Conservation (phyloP, 2,797 vertebrate genomes). For the Enteromius unitaeniatus region DNA sequence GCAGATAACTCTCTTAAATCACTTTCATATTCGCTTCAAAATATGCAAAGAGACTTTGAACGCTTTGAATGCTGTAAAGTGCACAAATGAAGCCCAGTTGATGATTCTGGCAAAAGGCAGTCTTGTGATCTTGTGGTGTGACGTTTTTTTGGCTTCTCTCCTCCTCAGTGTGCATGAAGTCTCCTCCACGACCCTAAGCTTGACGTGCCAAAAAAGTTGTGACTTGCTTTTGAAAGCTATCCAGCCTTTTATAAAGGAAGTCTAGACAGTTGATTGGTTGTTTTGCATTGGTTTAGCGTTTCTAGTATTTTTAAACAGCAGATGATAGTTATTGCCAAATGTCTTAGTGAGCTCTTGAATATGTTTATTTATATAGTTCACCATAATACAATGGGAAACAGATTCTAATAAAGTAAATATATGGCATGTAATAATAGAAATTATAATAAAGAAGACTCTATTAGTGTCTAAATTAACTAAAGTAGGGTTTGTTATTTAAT, state of each 20-base stretch:
- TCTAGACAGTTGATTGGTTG: slow-evolving; percentile 69
- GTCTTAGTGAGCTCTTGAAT: slow-evolving; percentile 31
- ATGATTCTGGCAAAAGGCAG: slow-evolving; percentile 38
- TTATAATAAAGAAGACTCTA: neutral
- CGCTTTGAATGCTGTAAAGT: slow-evolving; percentile 12
- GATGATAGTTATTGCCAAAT: slow-evolving; percentile 53
- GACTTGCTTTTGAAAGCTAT: slow-evolving; percentile 66
- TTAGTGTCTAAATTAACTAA: neutral
- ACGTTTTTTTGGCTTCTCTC: slow-evolving; percentile 59
- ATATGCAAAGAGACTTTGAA: neutral
- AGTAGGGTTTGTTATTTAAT: neutral
- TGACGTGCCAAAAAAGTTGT: slow-evolving; percentile 68
- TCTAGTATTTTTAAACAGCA: slow-evolving; percentile 55
- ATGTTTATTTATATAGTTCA: slow-evolving; percentile 35
- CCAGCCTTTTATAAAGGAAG: slow-evolving; percentile 65
- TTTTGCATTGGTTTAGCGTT: slow-evolving; percentile 62
- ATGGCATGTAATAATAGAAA: neutral
- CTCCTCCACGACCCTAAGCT: slow-evolving; percentile 54
- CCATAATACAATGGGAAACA: neutral
- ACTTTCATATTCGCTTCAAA: slow-evolving; percentile 5
- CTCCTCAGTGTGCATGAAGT: slow-evolving; percentile 56
- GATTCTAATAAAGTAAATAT: neutral
- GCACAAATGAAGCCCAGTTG: slow-evolving; percentile 16
- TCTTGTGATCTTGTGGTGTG: slow-evolving; percentile 43
- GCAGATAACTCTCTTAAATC: neutral